A percentile compares a stretch with the other conserved stretches of the same genome.
phyloP scores from a whole-genome alignment of 2,888 invertebrate genomes.

The Halictus ligatus region DNA sequence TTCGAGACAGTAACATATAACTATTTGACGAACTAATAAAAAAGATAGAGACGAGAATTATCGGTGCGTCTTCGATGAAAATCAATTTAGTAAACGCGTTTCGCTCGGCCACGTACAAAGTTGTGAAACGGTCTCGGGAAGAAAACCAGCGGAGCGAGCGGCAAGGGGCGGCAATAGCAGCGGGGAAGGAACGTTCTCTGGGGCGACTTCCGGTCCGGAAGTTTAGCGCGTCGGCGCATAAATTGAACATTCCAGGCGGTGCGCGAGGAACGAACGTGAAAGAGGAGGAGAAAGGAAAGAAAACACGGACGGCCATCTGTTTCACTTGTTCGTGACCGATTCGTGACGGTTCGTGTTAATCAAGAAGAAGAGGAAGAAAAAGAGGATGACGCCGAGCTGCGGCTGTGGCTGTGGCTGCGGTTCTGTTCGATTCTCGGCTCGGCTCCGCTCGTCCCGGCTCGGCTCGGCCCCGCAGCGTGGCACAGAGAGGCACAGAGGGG shows the following conservation, averaged over 20 bases:
- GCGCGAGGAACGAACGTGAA: conserved; percentile 1
- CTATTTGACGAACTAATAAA: too few species aligned
- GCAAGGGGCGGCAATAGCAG: neutral
- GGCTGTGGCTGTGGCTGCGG: neutral
- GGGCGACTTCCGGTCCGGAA: conserved; percentile 21
- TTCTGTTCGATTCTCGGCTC: neutral
- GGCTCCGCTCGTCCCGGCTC: neutral
- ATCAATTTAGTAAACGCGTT: neutral
- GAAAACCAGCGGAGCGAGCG: neutral
- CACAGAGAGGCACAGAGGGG: neutral
- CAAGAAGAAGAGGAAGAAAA: conserved; percentile 50
- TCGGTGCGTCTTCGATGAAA: neutral
- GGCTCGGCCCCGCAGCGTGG: neutral
- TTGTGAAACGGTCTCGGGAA: neutral
- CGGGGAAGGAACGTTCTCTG: neutral
- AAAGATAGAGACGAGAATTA: neutral
- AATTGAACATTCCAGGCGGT: conserved; percentile 32
- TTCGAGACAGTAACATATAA: rapidly evolving
- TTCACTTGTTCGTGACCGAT: conserved; percentile 67
- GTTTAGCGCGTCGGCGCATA: neutral
- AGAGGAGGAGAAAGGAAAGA: conserved; percentile 10
- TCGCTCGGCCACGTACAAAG: neutral
- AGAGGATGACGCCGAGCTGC: conserved; percentile 21
- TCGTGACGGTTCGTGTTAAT: conserved; percentile 70
- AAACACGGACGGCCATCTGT: conserved; percentile 49